phyloP scores from a whole-genome alignment of 92 coral and sea anemone genomes.

The Scolanthus callimorphus region DNA sequence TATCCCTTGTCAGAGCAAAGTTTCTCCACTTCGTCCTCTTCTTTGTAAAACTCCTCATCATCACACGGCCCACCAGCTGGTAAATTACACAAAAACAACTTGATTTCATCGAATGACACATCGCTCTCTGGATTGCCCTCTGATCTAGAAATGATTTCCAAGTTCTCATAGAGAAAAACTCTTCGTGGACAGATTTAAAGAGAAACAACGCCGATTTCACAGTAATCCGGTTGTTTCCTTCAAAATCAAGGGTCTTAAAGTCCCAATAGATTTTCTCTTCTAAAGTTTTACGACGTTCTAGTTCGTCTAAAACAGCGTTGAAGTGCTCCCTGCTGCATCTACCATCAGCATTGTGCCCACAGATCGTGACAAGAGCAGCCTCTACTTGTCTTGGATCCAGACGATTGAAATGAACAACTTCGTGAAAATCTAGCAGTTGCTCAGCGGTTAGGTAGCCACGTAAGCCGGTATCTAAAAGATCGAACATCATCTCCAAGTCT shows the following conservation, averaged over 20 bases:
- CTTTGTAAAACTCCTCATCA: slow-evolving; percentile 59
- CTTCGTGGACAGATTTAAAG: slow-evolving; percentile 90
- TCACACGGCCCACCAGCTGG: slow-evolving; percentile 86
- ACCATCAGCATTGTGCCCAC: slow-evolving; percentile 80
- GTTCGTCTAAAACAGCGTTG: slow-evolving; percentile 64
- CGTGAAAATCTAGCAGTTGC: slow-evolving; percentile 82
- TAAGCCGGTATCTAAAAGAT: slow-evolving; percentile 76
- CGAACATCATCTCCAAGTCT: slow-evolving; percentile 91
- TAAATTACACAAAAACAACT: slow-evolving; percentile 82
- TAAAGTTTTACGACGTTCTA: slow-evolving; percentile 76
- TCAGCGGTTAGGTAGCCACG: slow-evolving; percentile 69
- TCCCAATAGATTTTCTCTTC: slow-evolving; percentile 97
- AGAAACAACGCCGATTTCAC: slow-evolving; percentile 79
- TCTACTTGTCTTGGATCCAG: slow-evolving; percentile 83
- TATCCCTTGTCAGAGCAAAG: slow-evolving; percentile 49
- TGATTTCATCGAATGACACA: slow-evolving; percentile 90
- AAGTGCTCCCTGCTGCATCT: slow-evolving; percentile 83
- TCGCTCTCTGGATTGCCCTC: slow-evolving; percentile 53
- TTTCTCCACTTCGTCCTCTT: slow-evolving; percentile 53
- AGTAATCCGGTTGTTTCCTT: slow-evolving; percentile 82
- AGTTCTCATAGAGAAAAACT: slow-evolving; percentile 77
- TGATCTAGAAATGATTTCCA: slow-evolving; percentile 78
- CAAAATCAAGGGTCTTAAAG: slow-evolving; percentile 80
- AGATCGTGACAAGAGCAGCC: slow-evolving; percentile 68
- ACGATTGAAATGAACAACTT: slow-evolving; percentile 60